Conservation (phyloP, 2,888 invertebrate species). For the Phania funesta region DNA sequence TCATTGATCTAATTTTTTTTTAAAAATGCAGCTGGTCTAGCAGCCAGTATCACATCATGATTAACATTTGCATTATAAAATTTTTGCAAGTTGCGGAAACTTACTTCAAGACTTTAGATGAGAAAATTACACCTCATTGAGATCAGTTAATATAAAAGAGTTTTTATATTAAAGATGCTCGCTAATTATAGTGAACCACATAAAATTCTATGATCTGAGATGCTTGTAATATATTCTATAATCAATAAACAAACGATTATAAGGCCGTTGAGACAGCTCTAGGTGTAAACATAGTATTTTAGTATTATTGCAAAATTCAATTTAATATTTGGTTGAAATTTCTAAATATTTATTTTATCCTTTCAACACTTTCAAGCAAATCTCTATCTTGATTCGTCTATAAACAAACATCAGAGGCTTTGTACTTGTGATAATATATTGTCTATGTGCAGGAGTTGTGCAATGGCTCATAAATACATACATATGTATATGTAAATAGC, state of each 20-base stretch:
- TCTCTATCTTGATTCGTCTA: neutral
- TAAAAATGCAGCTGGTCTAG: too few species aligned
- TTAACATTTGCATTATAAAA: too few species aligned
- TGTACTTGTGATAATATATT: slow-evolving; percentile 8
- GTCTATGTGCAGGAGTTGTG: slow-evolving; percentile 8
- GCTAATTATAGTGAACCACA: too few species aligned
- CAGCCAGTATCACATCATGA: too few species aligned
- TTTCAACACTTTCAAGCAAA: slow-evolving; percentile 37
- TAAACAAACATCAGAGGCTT: neutral
- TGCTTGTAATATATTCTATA: neutral
- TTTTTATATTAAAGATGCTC: too few species aligned
- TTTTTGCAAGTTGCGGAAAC: too few species aligned
- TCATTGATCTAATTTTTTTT: too few species aligned
- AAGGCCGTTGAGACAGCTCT: neutral
- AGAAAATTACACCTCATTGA: too few species aligned
- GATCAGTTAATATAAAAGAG: too few species aligned
- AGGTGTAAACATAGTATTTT: neutral
- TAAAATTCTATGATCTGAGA: too few species aligned
- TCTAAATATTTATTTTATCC: slow-evolving; percentile 21
- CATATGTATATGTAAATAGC: too few species aligned
- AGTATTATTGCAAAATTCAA: slow-evolving; percentile 34
- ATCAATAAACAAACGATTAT: neutral
- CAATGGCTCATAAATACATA: slow-evolving; percentile 11
- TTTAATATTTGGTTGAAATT: neutral
- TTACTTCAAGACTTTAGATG: too few species aligned